phyloP scores from a whole-genome alignment of 1,140 invertebrate species.

The Drosophila azteca region DNA sequence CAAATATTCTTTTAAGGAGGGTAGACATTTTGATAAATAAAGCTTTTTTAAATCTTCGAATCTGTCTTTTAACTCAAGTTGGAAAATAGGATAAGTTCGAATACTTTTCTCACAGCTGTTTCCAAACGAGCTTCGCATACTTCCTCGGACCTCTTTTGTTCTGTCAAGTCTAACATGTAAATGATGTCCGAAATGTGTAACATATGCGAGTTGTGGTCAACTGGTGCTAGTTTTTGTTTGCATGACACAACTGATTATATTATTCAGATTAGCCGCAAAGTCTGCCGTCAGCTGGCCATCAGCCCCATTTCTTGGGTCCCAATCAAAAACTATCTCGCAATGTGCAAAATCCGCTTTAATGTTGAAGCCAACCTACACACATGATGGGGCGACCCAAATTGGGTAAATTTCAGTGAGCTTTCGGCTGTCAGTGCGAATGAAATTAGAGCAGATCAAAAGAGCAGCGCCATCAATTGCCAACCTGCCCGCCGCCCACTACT shows the following conservation, averaged over 20 bases:
- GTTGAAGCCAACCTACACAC: background rate
- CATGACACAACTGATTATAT: constrained; percentile 60
- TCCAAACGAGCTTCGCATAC: background rate
- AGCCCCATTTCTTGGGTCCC: constrained; percentile 27
- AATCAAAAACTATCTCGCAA: constrained; percentile 59
- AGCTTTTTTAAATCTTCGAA: no score
- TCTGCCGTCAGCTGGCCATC: constrained; percentile 41
- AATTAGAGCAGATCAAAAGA: constrained; percentile 67
- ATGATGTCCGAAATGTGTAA: constrained; percentile 48
- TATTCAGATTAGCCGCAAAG: constrained; percentile 65
- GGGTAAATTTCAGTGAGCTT: constrained; percentile 43
- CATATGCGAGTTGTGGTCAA: constrained; percentile 48
- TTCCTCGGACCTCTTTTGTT: constrained; percentile 35
- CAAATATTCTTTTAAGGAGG: background rate
- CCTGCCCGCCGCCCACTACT: constrained; percentile 36
- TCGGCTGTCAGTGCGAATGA: constrained; percentile 50
- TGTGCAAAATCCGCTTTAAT: constrained; percentile 15
- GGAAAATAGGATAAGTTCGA: no score
- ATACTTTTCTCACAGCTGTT: background rate
- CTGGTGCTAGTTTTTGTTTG: constrained; percentile 35
- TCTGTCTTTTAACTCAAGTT: no score
- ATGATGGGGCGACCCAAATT: constrained; percentile 31
- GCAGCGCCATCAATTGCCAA: constrained; percentile 68
- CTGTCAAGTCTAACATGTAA: constrained; percentile 52
- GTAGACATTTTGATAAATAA: no score